Conservation (phyloP, 2,113 vertebrate genomes). For the Hippocampus barbouri region DNA sequence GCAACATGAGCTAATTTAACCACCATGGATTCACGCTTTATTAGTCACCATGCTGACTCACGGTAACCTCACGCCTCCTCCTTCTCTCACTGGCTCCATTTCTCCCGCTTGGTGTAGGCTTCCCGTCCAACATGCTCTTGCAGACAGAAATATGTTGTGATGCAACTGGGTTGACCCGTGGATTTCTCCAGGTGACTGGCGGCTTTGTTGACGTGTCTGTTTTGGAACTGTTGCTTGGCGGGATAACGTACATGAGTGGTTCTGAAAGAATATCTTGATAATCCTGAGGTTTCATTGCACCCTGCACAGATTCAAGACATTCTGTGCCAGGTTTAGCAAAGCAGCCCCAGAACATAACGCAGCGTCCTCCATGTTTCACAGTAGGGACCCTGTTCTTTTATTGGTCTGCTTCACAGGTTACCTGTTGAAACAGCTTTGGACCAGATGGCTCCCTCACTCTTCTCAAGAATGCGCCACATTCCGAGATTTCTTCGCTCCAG, state of each 20-base stretch:
- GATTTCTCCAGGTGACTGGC: neutral
- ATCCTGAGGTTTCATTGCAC: no score
- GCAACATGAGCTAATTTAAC: neutral
- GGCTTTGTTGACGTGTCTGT: neutral
- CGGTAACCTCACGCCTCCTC: neutral
- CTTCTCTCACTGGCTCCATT: neutral
- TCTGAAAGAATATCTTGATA: no score
- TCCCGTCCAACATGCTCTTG: neutral
- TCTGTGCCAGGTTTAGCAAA: no score
- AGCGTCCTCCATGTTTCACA: no score
- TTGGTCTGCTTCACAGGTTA: neutral
- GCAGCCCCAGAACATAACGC: no score
- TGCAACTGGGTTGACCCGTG: neutral
- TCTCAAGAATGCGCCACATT: neutral
- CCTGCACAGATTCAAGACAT: no score
- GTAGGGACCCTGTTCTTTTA: no score
- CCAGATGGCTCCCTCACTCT: neutral
- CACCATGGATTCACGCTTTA: neutral
- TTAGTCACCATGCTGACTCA: neutral
- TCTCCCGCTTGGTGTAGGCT: neutral
- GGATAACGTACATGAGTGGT: neutral
- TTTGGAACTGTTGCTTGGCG: neutral
- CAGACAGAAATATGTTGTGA: neutral
- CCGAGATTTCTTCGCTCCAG: neutral
- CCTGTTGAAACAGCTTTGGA: conserved; percentile 4